Percentiles rank a stretch among this genome's conserved stretches.
Evolutionary conservation across 2,888 invertebrate genomes (phyloP).

Genomic region (Trilocha varians): DNA sequence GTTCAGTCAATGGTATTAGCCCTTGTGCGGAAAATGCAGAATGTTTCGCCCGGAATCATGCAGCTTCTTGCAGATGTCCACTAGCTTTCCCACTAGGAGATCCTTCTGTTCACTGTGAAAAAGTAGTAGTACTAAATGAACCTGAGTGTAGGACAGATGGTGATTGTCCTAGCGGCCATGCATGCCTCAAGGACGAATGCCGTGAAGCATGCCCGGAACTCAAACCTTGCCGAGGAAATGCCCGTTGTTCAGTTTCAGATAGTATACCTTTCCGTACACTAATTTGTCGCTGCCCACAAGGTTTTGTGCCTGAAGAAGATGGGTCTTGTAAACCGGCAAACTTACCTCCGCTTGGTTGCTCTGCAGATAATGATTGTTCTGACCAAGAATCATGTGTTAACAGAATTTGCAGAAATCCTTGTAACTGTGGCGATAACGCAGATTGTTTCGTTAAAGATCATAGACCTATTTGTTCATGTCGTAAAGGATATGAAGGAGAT

Average conservation of each 20-base stretch:
- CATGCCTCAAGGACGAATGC: constrained; percentile 85
- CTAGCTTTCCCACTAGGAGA: constrained; percentile 84
- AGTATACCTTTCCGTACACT: constrained; percentile 90
- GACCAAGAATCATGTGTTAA: constrained; percentile 88
- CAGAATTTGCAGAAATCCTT: constrained; percentile 88
- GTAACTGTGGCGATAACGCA: constrained; percentile 89
- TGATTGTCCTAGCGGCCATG: constrained; percentile 86
- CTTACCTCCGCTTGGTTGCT: constrained; percentile 82
- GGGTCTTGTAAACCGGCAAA: constrained; percentile 84
- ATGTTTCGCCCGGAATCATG: constrained; percentile 86
- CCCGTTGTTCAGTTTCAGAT: constrained; percentile 87
- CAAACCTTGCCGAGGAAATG: constrained; percentile 82
- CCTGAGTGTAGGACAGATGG: constrained; percentile 84
- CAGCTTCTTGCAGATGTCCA: constrained; percentile 87
- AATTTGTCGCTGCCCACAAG: constrained; percentile 90
- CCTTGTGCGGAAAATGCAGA: constrained; percentile 89
- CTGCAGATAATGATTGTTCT: constrained; percentile 84
- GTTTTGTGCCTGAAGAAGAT: constrained; percentile 85
- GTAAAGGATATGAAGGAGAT: constrained; percentile 88
- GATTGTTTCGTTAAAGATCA: constrained; percentile 87
- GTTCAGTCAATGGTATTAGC: constrained; percentile 75
- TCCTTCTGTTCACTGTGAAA: constrained; percentile 83
- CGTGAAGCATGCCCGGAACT: constrained; percentile 84
- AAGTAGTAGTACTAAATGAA: constrained; percentile 55
- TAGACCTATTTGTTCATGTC: constrained; percentile 89